Base-by-base conservation (phyloP, 2,888 invertebrate species). In the Cataglyphis altisquamis region DNA sequence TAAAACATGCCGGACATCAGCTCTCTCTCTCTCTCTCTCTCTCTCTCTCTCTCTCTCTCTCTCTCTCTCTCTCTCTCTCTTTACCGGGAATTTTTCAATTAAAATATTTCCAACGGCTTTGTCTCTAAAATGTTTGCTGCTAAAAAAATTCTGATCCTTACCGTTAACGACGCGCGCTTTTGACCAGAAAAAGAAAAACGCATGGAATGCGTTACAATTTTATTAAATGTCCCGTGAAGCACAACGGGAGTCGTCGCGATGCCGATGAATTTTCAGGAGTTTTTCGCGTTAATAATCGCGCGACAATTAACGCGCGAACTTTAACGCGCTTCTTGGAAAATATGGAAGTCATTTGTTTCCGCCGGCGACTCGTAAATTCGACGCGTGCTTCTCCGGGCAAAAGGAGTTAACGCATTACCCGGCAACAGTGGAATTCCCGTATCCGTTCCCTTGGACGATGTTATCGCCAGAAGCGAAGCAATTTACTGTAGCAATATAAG, bases 271-370 rank as follows among this genome's bases (percentile, higher is more conserved):
- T 66, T 48, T 57, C 25, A 57, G 25, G 21, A 57, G 57, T 12
- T 32, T 21, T 21, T 25, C 57, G 36, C 45, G 45, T 85, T 86
- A 83, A 86, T 74, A 75, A 62, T 39, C 78, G 82, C 57, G 48
- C 64, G 66, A 36, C 73, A 75, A 82, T 80, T 83, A 81, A 74
- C 68, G 84, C 45, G 85, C 63, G 62, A 67, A 57, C 81, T 82
- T 80, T 83, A 83, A 78, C 68, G 81, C 80, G 62, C 52, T 83
- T 70, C 77, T 81, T 84, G 86, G 62, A 84, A 88, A 88, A 88
- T 87, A 88, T 89, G 85, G 85, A 87, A 85, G 84, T 78, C 82
- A 78, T 84, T 87, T 83, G 52, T 88, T 88, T 84, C 84, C 83
- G 83, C 84, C 62, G 41, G 82, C 52, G 63, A 78, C 86, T 88